Evolutionary conservation across 2,888 invertebrate species (phyloP), one percentile per base, ranked within the genome.

Genomic region (Ochlodes sylvanus): DNA sequence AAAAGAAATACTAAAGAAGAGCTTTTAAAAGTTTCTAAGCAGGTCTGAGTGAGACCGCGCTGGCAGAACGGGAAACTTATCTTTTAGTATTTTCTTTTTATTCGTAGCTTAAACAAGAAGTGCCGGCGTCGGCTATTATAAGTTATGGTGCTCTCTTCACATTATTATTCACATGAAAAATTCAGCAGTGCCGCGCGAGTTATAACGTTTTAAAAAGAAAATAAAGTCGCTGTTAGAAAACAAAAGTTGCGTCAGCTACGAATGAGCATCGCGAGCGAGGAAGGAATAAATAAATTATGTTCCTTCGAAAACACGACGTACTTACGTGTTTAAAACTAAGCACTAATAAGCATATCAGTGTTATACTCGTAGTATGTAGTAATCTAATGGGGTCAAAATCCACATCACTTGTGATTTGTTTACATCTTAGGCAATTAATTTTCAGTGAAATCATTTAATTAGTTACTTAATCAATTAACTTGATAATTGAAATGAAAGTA

Each of bases 81-180:
- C 55, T 67, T 67, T 67, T 67, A 67, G 67, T 61, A 61, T 61
- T 66, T 56, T 55, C 67, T 67, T 67, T 67, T 67, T 67, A 67
- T 67, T 67, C 61, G 60, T 52, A 61, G 67, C 67, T 67, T 55
- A 44, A 61, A 67, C 67, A 67, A 55, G 67, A 61, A 41, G 55
- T 38, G 67, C 44, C 60, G 60, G 44, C 67, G 61, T 42, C 67
- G 47, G 66, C 67, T 67, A 67, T 67, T 67, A 67, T 67, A 67
- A 67, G 67, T 67, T 67, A 67, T 67, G 67, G 61, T 61, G 61
- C 68, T 69, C 67, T 69, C 71, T 69, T 71, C 64, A 62, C 71
- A 78, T 84, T 84, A 77, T 75, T 80, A 87, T 86, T 78, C 84
- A 79, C 81, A 87, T 88, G 85, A 84, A 88, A 86, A 74, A 89